These are phyloP conservation scores for Melanostigma gelatinosum DNA, from an alignment of 2,113 vertebrate genomes.

Conservation along the genomic window DNA sequence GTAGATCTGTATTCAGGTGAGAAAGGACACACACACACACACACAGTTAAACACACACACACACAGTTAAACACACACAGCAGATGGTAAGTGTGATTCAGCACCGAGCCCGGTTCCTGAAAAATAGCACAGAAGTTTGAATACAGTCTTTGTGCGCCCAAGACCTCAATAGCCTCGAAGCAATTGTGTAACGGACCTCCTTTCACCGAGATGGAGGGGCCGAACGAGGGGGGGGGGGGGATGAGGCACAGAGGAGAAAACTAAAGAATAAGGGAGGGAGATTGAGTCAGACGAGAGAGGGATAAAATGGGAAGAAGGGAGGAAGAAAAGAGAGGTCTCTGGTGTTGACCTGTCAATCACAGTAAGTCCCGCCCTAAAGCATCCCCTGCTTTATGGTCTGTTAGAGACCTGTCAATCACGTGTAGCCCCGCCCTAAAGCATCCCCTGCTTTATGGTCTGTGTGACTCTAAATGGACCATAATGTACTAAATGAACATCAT, in stretches of 20 bases:
- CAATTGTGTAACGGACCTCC: conserved; percentile 69
- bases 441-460: too few relatives aligned
- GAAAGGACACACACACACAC: conserved; percentile 15
- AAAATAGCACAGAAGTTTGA: conserved; percentile 71
- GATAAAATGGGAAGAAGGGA: neutral
- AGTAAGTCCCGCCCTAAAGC: too few relatives aligned
- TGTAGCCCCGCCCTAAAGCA: too few relatives aligned
- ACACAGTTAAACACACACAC: conserved; percentile 1
- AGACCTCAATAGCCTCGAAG: conserved; percentile 62
- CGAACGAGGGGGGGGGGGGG: neutral
- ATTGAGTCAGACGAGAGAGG: neutral
- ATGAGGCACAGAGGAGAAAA: conserved; percentile 33
- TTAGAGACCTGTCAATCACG: too few relatives aligned
- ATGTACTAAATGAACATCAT: too few relatives aligned
- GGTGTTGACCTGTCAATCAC: too few relatives aligned
- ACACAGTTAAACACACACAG: conserved; percentile 14
- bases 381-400: too few relatives aligned
- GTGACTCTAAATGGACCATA: too few relatives aligned
- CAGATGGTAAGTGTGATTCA: conserved; percentile 64
- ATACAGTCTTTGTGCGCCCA: conserved; percentile 63
- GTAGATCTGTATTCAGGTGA: conserved; percentile 47
- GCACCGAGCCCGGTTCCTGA: conserved; percentile 44
- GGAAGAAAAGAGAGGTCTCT: neutral
- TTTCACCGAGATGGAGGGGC: conserved; percentile 54
- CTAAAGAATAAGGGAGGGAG: conserved; percentile 12